Evolutionary conservation across 2,888 invertebrate genomes (phyloP), one percentile per base, ranked within the genome.

Genomic region (Pseudococcus longispinus): DNA sequence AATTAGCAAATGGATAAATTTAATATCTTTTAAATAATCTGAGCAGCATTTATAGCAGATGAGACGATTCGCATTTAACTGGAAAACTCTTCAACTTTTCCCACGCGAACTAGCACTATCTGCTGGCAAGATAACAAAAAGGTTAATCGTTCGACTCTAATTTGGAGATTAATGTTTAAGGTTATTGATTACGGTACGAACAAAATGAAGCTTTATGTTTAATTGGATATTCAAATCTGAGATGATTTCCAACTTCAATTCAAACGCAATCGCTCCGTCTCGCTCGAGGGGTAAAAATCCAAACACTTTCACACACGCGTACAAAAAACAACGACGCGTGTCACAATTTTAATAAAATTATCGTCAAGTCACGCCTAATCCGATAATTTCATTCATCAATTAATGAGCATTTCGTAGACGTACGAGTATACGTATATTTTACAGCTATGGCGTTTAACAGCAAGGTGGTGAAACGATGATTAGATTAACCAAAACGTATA

Each of bases 121-220:
- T 70, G 70, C 29, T 29, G 70, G 60, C 60, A 70, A 70, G 70
- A 70, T 70, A 70, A 70, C 70, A 70, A 70, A 70, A 70, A 32
- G 29, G 70, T 70, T 70, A 70, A 70, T 70, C 70, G 70, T 18
- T 70, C 70, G 70, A 70, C 70, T 70, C 70, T 70, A 70, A 70
- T 70, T 70, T 70, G 70, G 29, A 70, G 70, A 70, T 70, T 70
- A 70, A 70, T 70, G 70, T 70, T 29, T 70, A 70, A 70, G 70
- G 26, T 70, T 29, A 70, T 70, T 70, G 70, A 29, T 70, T 70
- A 70, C 29, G 29, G 70, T 29, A 18, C 70, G 29, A 29, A 70
- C 70, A 32, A 70, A 70, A 70, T 70, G 18, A 70, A 70, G 70
- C 29, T 70, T 70, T 70, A 29, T 70, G 70, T 18, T 29, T 29